A percentile compares a stretch with the other conserved stretches of the same genome.
phyloP scores from a whole-genome alignment of 2,888 invertebrate species.

The Aquatica leii region DNA sequence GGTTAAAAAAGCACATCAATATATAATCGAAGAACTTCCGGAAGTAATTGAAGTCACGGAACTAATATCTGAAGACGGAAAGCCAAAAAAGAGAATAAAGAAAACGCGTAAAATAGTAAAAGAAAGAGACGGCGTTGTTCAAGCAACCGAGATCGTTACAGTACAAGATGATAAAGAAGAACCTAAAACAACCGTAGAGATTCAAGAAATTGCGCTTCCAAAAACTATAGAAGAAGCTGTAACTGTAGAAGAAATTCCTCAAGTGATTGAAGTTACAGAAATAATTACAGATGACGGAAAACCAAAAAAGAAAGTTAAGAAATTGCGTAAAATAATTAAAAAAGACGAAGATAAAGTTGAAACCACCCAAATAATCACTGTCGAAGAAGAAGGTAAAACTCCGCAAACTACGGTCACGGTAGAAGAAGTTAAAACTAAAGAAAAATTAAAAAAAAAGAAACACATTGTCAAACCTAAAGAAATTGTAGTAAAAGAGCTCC shows the following conservation, averaged over 20 bases:
- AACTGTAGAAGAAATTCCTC: constrained; percentile 54
- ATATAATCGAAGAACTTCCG: constrained; percentile 50
- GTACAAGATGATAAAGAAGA: constrained; percentile 60
- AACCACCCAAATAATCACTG: constrained; percentile 48
- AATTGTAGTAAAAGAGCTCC: constrained; percentile 41
- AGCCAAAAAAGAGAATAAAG: constrained; percentile 49
- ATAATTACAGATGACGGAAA: constrained; percentile 43
- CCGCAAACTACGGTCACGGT: constrained; percentile 50
- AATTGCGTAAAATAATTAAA: constrained; percentile 54
- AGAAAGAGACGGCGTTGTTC: constrained; percentile 56
- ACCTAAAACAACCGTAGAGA: constrained; percentile 55
- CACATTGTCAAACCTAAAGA: constrained; percentile 27
- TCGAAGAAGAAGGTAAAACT: constrained; percentile 51
- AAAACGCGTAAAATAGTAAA: constrained; percentile 60
- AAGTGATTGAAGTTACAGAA: constrained; percentile 48
- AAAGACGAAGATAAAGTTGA: constrained; percentile 49
- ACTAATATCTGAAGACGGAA: constrained; percentile 45
- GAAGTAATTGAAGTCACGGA: constrained; percentile 50
- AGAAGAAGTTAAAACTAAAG: too few species aligned
- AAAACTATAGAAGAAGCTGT: constrained; percentile 43
- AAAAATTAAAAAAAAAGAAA: constrained; percentile 40
- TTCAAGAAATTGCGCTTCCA: constrained; percentile 42
- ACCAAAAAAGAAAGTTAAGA: constrained; percentile 47
- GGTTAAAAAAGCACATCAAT: constrained; percentile 35
- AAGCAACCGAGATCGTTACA: constrained; percentile 61